phyloP scores from a whole-genome alignment of 2,113 vertebrate genomes.

The Solea solea region DNA sequence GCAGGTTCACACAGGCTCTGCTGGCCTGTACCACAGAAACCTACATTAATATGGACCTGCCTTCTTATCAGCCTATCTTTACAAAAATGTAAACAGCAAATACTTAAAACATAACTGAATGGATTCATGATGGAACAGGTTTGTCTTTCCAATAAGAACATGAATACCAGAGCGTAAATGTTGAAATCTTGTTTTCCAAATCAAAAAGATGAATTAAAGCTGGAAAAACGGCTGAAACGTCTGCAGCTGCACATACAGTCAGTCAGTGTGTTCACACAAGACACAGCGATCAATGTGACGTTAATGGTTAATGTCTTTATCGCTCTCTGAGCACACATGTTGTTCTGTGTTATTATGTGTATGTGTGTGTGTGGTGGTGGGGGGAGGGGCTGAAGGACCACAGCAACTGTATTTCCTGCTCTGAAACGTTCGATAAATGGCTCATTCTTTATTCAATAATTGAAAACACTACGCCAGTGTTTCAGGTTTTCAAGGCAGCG shows the following conservation, averaged over 20 bases:
- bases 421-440: neutral
- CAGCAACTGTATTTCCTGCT: neutral
- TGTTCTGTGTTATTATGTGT: neutral
- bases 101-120: too few species aligned
- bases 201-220: neutral
- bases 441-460: neutral
- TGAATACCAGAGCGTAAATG: too few species aligned
- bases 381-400: neutral
- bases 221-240: neutral
- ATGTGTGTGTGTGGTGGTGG: too few species aligned
- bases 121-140: too few species aligned
- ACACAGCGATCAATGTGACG: neutral
- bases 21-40: too few species aligned
- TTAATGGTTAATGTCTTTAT: constrained; percentile 15
- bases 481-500: neutral
- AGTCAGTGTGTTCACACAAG: neutral
- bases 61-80: too few species aligned
- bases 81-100: too few species aligned
- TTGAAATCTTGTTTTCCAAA: too few species aligned
- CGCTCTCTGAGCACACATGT: neutral
- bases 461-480: neutral
- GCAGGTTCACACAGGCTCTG: too few species aligned
- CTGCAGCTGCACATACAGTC: neutral
- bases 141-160: too few species aligned
- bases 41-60: too few species aligned